These are phyloP conservation scores for Lepidurus arcticus DNA, from an alignment of 1,140 invertebrate genomes.

Conservation along the genomic window DNA sequence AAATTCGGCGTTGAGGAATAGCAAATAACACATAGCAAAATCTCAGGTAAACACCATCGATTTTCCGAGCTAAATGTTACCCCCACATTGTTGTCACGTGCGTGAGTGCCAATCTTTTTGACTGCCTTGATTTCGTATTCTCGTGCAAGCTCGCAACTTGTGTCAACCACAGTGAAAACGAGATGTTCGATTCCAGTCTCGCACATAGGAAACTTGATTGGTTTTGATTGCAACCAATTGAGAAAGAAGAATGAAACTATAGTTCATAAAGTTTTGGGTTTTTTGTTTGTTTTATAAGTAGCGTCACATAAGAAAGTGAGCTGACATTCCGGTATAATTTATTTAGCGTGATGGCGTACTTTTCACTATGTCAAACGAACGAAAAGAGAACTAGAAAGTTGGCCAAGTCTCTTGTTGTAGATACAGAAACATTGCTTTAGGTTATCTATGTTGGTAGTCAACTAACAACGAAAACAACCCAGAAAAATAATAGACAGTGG, in stretches of 20 bases:
- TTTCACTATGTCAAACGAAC: neutral
- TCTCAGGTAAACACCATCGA: constrained; percentile 17
- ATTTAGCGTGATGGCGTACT: neutral
- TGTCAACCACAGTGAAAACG: constrained; percentile 7
- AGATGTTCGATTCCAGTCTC: neutral
- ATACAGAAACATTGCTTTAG: neutral
- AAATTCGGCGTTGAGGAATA: constrained; percentile 36
- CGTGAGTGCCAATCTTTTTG: constrained; percentile 15
- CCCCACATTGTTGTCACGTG: constrained; percentile 24
- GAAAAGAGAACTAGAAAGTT: neutral
- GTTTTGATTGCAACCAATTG: neutral
- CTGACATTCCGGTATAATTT: constrained; percentile 13
- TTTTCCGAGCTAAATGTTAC: neutral
- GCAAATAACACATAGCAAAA: constrained; percentile 31
- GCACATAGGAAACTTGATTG: neutral
- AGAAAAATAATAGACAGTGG: neutral
- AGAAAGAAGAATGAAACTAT: neutral
- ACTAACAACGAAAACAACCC: neutral
- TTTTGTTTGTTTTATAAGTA: neutral
- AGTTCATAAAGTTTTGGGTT: neutral
- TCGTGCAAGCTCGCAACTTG: neutral
- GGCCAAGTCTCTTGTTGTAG: neutral
- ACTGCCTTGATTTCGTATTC: constrained; percentile 18
- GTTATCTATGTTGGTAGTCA: constrained; percentile 7
- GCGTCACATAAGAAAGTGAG: neutral